Conservation (phyloP, 2,888 invertebrate species). For the Agapostemon virescens region DNA sequence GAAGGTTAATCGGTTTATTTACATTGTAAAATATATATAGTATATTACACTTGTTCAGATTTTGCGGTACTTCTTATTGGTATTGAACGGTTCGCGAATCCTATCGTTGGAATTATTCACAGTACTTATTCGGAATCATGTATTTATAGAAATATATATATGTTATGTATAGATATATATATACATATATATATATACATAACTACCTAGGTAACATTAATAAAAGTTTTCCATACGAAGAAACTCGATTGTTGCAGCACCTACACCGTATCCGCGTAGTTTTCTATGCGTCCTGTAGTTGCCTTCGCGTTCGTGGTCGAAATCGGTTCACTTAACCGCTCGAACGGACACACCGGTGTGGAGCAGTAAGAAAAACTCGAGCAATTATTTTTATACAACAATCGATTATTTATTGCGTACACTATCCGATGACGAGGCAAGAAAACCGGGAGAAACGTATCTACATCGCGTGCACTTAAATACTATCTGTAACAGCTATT, state of each 20-base stretch:
- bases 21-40: slow-evolving; percentile 39
- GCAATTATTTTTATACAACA: neutral
- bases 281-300: neutral
- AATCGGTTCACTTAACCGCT: too few relatives aligned
- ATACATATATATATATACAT: slow-evolving; percentile 23
- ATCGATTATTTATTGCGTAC: slow-evolving; percentile 37
- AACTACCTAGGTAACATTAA: slow-evolving; percentile 46
- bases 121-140: slow-evolving; percentile 29
- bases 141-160: too few relatives aligned
- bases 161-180: too few relatives aligned
- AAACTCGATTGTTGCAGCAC: neutral
- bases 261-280: neutral
- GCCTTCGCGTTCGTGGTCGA: too few relatives aligned
- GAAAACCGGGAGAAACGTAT: neutral
- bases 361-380: neutral
- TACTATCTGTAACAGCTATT: slow-evolving; percentile 5
- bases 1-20: slow-evolving; percentile 44
- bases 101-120: slow-evolving; percentile 22
- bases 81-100: slow-evolving; percentile 10
- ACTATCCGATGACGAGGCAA: slow-evolving; percentile 6
- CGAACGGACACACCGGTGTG: too few relatives aligned
- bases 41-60: slow-evolving; percentile 34
- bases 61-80: slow-evolving; percentile 23
- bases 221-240: slow-evolving; percentile 60
- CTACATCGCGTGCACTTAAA: slow-evolving; percentile 23